Base-by-base conservation (phyloP, 2,113 vertebrate genomes). In the Notothenia coriiceps region DNA sequence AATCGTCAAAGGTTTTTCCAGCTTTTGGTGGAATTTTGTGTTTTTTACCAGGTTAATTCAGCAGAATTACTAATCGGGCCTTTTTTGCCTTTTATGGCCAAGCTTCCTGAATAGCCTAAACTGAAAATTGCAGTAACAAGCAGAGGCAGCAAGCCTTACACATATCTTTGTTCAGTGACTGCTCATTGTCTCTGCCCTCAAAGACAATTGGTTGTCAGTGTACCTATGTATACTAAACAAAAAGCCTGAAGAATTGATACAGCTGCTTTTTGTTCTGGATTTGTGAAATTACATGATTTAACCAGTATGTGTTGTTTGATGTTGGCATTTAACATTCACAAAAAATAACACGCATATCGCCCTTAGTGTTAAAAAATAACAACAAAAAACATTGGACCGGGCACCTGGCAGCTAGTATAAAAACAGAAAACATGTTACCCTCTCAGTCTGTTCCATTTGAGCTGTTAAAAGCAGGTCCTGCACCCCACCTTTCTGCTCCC, bases 301-400 rank as follows among this genome's bases (percentile, higher is more conserved):
- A 33, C 33, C 46, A 70, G 18, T 66, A 57, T 62, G 15, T 70
- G 33, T 81, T 67, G 6, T 70, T 68, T 74, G 65, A 74, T 83
- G 54, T 90, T 85, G 86, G 85, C 91, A 91, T 83, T 73, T 29
- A 67, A 72, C n/a, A 88, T 76, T 70, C 22, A 76, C 35, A 57
- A 51, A 18, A 63, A 80, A 67, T 65, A 77, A 7, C 63, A 74
- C 14, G 76, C 71, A 66, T 43, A 55, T 60, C 12, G 76, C 65
- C 0, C 80, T 87, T 83, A 71, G 1, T 61, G 64, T 77, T 84
- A 77, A 55, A 61, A 1, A 62, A 69, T 71, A 67, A 69, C 29
- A 79, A 44, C 33, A 79, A 50, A 55, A 12, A 20, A 33, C 74
- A 80, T 78, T 22, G 18, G 29, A 60, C 75, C 20, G 74, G 67